Conservation (phyloP, 2,888 invertebrate species). For the Callinectes sapidus region DNA sequence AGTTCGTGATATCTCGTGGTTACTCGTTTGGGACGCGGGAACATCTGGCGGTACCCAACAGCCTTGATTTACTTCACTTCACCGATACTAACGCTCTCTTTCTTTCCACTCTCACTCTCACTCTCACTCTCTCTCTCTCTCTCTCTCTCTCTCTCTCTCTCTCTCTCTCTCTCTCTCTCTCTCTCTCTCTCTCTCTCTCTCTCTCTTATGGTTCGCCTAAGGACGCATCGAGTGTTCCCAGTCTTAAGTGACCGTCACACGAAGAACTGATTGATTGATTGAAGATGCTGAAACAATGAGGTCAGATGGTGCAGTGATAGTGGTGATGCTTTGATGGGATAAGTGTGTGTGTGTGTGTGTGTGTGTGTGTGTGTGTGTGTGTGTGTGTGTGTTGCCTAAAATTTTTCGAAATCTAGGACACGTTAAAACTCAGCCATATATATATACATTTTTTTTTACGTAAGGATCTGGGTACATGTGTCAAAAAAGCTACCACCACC, state of each 20-base stretch:
- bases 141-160: too few species aligned
- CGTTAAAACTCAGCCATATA: not conserved
- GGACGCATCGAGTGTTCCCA: not conserved
- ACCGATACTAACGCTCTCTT: not conserved
- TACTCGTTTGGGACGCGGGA: not conserved
- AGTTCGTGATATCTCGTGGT: not conserved
- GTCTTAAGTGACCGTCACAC: too few species aligned
- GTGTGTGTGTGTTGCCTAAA: not conserved
- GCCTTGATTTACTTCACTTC: not conserved
- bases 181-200: too few species aligned
- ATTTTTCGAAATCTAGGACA: not conserved
- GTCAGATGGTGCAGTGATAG: not conserved
- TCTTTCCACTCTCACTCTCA: not conserved
- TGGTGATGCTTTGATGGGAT: not conserved
- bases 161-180: too few species aligned
- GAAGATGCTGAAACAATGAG: not conserved
- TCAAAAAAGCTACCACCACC: not conserved
- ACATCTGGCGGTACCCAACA: not conserved
- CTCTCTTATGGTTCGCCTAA: not conserved
- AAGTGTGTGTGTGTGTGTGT: constrained; percentile 32
- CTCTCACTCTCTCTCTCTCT: too few species aligned
- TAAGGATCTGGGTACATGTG: not conserved
- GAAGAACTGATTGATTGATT: not conserved
- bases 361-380: constrained; percentile 37
- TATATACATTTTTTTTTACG: not conserved